Evolutionary conservation across 1,140 invertebrate genomes (phyloP).

Genomic region (Drosophila parabipectinata): DNA sequence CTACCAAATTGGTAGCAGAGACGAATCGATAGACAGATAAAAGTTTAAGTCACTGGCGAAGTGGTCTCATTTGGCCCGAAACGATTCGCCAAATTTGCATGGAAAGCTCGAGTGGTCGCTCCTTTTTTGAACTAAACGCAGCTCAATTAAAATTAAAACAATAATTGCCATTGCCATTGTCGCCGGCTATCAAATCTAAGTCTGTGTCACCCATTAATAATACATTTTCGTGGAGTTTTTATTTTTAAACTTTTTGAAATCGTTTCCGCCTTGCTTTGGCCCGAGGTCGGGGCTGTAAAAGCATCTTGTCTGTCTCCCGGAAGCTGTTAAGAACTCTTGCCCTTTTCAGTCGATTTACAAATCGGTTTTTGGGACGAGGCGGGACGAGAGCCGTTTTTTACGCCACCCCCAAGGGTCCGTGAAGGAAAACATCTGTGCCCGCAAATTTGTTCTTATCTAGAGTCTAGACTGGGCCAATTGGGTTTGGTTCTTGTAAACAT

Average conservation of each 20-base stretch:
- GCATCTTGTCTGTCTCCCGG: conserved; percentile 30
- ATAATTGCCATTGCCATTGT: conserved; percentile 37
- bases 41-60: conserved; percentile 8
- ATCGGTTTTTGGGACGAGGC: conserved; percentile 16
- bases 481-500: conserved; percentile 66
- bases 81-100: conserved; percentile 50
- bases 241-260: conserved; percentile 15
- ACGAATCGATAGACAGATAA: conserved; percentile 48
- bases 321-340: conserved; percentile 52
- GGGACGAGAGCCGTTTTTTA: conserved; percentile 33
- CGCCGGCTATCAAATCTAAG: conserved; percentile 31
- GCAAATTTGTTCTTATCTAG: conserved; percentile 15
- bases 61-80: conserved; percentile 55
- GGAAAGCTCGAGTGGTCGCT: conserved; percentile 46
- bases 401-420: conserved; percentile 15
- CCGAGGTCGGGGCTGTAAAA: conserved; percentile 32
- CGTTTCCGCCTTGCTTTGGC: conserved; percentile 31
- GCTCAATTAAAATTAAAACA: conserved; percentile 61
- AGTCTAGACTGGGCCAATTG: conserved; percentile 30
- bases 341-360: conserved; percentile 31
- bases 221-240: conserved; percentile 26
- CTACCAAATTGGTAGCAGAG: conserved; percentile 34
- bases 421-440: conserved; percentile 63
- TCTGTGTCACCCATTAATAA: conserved; percentile 37
- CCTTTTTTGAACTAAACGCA: conserved; percentile 52